Conservation (phyloP, 2,797 vertebrate genomes). For the Sparidentex hasta region DNA sequence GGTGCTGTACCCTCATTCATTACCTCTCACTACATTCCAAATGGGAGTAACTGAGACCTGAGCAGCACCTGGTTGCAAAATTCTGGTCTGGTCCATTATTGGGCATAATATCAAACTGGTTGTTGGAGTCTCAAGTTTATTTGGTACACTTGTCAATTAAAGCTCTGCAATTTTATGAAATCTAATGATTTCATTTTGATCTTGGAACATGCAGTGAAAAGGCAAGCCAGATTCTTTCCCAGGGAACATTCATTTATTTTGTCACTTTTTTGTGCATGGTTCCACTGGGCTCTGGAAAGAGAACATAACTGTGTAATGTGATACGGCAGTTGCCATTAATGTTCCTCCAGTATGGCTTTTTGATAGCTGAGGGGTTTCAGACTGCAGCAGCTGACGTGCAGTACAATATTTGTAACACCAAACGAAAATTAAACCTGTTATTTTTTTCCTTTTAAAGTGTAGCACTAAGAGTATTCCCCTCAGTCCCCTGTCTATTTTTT, state of each 20-base stretch:
- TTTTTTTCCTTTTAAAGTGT: neutral
- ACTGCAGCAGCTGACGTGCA: conserved; percentile 14
- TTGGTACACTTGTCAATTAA: neutral
- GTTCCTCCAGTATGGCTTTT: conserved; percentile 25
- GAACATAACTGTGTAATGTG: conserved; percentile 7
- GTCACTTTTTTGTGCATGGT: neutral
- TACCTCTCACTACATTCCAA: too few species aligned
- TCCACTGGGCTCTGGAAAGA: conserved; percentile 1
- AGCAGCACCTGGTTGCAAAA: too few species aligned
- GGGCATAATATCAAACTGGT: too few species aligned
- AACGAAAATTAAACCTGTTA: conserved; percentile 30
- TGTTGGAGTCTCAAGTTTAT: neutral
- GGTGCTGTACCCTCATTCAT: too few species aligned
- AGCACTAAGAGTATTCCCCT: conserved; percentile 15
- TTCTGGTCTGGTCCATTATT: too few species aligned
- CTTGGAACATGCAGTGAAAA: neutral
- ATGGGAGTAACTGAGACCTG: too few species aligned
- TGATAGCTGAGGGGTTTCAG: conserved; percentile 29
- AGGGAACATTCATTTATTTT: conserved; percentile 14
- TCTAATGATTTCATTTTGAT: too few species aligned
- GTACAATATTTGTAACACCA: conserved; percentile 22
- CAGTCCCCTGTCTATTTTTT: conserved; percentile 6
- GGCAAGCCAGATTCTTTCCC: neutral
- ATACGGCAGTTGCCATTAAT: conserved; percentile 38
- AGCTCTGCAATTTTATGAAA: neutral